phyloP scores from a whole-genome alignment of 2,797 vertebrate species.

The Potorous gilbertii region DNA sequence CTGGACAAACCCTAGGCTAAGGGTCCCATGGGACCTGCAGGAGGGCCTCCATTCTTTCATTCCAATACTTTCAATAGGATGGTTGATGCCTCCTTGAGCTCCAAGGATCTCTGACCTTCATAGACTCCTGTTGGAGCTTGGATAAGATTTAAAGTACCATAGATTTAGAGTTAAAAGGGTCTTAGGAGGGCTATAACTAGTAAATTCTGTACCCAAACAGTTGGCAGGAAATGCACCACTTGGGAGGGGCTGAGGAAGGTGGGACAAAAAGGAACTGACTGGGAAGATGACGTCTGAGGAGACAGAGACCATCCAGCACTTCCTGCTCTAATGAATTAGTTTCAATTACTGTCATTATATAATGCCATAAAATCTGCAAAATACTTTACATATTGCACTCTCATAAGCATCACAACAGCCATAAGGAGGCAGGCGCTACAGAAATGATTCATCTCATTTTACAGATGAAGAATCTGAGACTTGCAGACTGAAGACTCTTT shows the following conservation, averaged over 20 bases:
- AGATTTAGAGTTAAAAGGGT: not conserved
- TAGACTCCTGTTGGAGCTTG: not conserved
- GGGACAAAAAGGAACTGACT: not conserved
- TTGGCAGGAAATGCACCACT: not conserved
- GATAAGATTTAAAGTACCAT: too few species aligned
- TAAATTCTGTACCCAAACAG: not conserved
- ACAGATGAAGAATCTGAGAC: not conserved
- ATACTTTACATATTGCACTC: not conserved
- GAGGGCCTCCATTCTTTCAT: not conserved
- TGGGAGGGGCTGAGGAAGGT: not conserved
- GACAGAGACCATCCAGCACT: not conserved
- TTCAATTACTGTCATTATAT: not conserved
- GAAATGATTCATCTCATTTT: not conserved
- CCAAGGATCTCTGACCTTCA: not conserved
- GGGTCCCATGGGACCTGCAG: not conserved
- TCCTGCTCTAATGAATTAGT: not conserved
- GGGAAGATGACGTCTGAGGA: not conserved
- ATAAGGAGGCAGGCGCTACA: not conserved
- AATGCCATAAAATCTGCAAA: not conserved
- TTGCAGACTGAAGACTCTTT: not conserved
- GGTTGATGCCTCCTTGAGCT: not conserved
- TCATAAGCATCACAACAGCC: not conserved
- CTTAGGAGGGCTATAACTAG: not conserved
- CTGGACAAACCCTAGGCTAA: not conserved
- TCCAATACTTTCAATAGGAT: not conserved